Conservation (phyloP, 2,797 vertebrate species). For the Myotis daubentonii region DNA sequence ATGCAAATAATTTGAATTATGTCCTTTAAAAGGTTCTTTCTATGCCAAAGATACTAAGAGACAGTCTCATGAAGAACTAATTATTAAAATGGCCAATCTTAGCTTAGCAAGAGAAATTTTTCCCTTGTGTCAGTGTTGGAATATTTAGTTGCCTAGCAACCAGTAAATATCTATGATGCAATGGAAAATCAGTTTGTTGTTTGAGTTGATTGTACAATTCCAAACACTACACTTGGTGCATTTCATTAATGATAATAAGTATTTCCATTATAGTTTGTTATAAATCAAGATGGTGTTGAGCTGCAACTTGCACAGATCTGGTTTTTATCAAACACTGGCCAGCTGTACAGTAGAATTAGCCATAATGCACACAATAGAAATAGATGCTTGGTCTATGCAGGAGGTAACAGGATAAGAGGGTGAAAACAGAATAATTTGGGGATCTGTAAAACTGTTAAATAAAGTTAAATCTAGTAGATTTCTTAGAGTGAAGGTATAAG, state of each 20-base stretch:
- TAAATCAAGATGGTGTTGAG: not conserved
- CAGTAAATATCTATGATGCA: conserved; percentile 48
- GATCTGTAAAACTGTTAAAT: not conserved
- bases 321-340: conserved; percentile 11
- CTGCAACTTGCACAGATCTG: not conserved
- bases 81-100: conserved; percentile 43
- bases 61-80: conserved; percentile 27
- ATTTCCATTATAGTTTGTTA: not conserved
- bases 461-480: not conserved
- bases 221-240: conserved; percentile 25
- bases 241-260: conserved; percentile 45
- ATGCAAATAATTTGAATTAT: not conserved
- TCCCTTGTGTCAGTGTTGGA: conserved; percentile 44
- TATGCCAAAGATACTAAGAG: not conserved
- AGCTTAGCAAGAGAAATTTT: conserved; percentile 48
- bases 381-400: not conserved
- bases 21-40: conserved; percentile 30
- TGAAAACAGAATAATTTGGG: not conserved
- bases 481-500: not conserved
- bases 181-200: conserved; percentile 58
- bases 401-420: not conserved
- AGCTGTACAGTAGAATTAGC: not conserved
- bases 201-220: conserved; percentile 12
- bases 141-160: conserved; percentile 64
- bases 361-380: not conserved